phyloP scores from a whole-genome alignment of 2,113 vertebrate species.

The Solenodon paradoxus region DNA sequence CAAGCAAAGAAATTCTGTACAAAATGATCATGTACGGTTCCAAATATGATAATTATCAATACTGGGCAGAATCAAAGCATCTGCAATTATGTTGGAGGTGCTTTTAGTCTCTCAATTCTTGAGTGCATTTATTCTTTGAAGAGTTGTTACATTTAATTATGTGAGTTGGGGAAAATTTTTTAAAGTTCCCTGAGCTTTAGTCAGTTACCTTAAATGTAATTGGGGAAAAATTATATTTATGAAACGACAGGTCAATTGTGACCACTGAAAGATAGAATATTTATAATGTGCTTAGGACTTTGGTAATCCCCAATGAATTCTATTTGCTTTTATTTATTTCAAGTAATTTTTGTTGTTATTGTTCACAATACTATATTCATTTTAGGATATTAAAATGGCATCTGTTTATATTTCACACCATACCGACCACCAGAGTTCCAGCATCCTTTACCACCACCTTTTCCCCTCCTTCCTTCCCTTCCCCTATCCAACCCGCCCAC shows the following conservation, averaged over 20 bases:
- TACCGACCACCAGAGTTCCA: no score
- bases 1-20: background rate
- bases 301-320: background rate
- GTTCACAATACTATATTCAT: no score
- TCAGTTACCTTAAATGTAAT: background rate
- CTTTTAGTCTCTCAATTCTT: background rate
- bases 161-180: background rate
- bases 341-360: no score
- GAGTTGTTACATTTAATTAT: background rate
- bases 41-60: background rate
- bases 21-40: background rate
- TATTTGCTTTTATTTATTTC: background rate
- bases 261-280: background rate
- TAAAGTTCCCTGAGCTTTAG: background rate
- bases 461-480: no score
- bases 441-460: no score
- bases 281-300: background rate
- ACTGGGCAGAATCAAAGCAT: background rate
- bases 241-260: background rate
- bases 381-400: no score
- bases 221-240: background rate
- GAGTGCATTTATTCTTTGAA: background rate
- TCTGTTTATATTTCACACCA: no score
- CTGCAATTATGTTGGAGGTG: background rate
- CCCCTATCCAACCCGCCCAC: no score